Conservation (phyloP, 2,888 invertebrate species). For the Scaptomyza reducta region DNA sequence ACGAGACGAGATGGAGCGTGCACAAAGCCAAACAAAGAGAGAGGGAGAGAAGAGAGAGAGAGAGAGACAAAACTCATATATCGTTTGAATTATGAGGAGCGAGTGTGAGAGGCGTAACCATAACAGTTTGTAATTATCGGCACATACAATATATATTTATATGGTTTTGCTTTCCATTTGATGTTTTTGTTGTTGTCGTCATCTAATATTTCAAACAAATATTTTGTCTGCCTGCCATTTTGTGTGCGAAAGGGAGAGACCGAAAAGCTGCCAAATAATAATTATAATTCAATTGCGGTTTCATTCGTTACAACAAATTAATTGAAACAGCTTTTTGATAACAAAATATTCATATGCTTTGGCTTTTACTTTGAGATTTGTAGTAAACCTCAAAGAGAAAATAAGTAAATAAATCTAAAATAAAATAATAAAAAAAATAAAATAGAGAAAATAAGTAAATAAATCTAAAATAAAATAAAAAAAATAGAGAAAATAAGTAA, state of each 20-base stretch:
- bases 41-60: neutral
- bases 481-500: neutral
- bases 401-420: too few relatives aligned
- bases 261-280: constrained; percentile 21
- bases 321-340: constrained; percentile 7
- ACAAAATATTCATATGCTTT: constrained; percentile 16
- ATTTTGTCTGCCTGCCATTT: constrained; percentile 19
- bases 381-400: neutral
- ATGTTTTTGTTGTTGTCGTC: constrained; percentile 13
- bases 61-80: constrained; percentile 1
- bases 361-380: neutral
- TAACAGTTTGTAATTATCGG: constrained; percentile 55
- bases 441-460: neutral
- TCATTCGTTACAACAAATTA: neutral
- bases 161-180: constrained; percentile 40
- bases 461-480: too few relatives aligned
- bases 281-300: neutral
- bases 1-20: constrained; percentile 50
- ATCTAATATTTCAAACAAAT: constrained; percentile 38
- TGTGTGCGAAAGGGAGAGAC: constrained; percentile 5
- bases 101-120: constrained; percentile 30
- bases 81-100: neutral
- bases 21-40: constrained; percentile 25
- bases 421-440: too few relatives aligned
- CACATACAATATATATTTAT: constrained; percentile 17